Percentiles rank a stretch among this genome's conserved stretches.
These are phyloP conservation scores for Calephelis virginiensis DNA, from an alignment of 1,140 invertebrate genomes.

Conservation along the genomic window DNA sequence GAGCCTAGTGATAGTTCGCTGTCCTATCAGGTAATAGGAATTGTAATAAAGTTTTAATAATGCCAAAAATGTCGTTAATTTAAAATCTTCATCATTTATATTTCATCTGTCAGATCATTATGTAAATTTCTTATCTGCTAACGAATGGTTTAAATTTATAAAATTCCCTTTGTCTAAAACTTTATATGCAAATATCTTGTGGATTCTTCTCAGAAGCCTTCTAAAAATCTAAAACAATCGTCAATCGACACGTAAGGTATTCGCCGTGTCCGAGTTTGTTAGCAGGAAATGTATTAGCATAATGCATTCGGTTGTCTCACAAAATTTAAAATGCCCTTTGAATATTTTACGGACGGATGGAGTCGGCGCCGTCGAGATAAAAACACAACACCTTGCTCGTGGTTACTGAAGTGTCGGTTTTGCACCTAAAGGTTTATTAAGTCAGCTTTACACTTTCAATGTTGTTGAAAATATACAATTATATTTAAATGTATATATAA, in stretches of 20 bases:
- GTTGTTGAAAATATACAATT: too few relatives aligned
- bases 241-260: constrained; percentile 55
- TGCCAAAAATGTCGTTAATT: too few relatives aligned
- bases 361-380: constrained; percentile 41
- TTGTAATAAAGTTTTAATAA: too few relatives aligned
- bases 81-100: neutral
- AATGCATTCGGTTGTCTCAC: constrained; percentile 57
- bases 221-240: constrained; percentile 49
- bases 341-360: constrained; percentile 42
- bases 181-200: constrained; percentile 36
- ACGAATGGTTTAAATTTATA: constrained; percentile 3
- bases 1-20: too few relatives aligned
- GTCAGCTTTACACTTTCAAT: neutral
- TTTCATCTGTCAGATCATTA: neutral
- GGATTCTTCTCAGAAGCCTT: constrained; percentile 33
- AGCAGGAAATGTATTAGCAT: constrained; percentile 67
- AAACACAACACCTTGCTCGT: constrained; percentile 32
- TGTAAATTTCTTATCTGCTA: neutral
- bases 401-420: constrained; percentile 1
- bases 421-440: constrained; percentile 6
- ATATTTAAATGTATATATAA: too few relatives aligned
- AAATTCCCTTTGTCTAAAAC: constrained; percentile 20
- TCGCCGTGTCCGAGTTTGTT: constrained; percentile 41
- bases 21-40: too few relatives aligned
- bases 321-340: constrained; percentile 50